Conservation (phyloP, 2,888 invertebrate species). For the Oscheius onirici region DNA sequence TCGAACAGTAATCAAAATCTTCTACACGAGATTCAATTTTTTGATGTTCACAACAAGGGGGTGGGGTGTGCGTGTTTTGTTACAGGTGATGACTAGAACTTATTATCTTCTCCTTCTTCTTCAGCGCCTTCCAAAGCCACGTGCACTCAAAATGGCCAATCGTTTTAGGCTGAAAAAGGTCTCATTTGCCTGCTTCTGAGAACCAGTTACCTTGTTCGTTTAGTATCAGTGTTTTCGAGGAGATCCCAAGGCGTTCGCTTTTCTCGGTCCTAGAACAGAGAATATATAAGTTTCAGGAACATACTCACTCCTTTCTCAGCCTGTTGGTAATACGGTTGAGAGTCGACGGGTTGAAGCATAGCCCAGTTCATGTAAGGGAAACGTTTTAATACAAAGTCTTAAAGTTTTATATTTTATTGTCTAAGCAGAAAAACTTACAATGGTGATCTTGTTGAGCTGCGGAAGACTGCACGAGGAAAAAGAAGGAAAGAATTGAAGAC, state of each 20-base stretch:
- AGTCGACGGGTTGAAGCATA: neutral
- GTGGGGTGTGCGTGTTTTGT: neutral
- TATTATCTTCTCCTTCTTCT: neutral
- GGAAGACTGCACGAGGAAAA: slow-evolving; percentile 15
- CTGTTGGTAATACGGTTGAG: neutral
- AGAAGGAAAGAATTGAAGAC: slow-evolving; percentile 17
- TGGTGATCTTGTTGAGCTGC: slow-evolving; percentile 19
- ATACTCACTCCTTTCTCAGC: neutral
- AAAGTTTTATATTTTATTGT: neutral
- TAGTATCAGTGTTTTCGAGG: slow-evolving; percentile 19
- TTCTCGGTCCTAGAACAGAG: slow-evolving; percentile 7
- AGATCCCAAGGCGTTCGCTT: slow-evolving; percentile 26
- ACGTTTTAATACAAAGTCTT: slow-evolving; percentile 17
- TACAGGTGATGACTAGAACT: neutral
- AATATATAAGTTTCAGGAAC: neutral
- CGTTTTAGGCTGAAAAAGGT: slow-evolving; percentile 25
- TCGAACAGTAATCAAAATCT: neutral
- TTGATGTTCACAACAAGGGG: slow-evolving; percentile 28
- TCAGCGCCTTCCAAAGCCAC: slow-evolving; percentile 28
- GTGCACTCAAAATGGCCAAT: slow-evolving; percentile 27
- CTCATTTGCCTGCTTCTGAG: neutral
- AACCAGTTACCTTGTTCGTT: slow-evolving; percentile 22
- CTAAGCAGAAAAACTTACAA: slow-evolving; percentile 9
- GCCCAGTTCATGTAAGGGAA: slow-evolving; percentile 28
- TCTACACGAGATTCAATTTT: slow-evolving; percentile 13